phyloP scores from a whole-genome alignment of 2,888 invertebrate species.

The Drosophila limbata region DNA sequence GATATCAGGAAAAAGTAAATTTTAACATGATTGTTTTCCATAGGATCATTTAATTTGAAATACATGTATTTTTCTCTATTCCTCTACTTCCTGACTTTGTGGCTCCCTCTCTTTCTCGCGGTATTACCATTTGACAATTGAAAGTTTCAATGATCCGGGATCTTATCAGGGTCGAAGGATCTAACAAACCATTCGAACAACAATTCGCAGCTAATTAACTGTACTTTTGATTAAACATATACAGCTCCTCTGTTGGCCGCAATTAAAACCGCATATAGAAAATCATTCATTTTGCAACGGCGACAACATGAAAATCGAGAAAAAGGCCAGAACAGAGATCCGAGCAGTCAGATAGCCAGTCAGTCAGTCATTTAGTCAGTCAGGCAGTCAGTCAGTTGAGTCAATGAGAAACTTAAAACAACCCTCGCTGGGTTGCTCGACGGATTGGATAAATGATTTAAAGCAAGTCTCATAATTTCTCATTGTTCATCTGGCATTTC shows the following conservation, averaged over 20 bases:
- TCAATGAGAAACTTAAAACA: slow-evolving; percentile 61
- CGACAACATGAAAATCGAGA: slow-evolving; percentile 51
- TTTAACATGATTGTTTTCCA: too few species aligned
- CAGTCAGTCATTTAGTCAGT: slow-evolving; percentile 42
- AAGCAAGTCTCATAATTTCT: slow-evolving; percentile 79
- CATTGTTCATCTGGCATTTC: slow-evolving; percentile 75
- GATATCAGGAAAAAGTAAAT: too few species aligned
- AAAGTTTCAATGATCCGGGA: slow-evolving; percentile 43
- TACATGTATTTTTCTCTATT: not conserved
- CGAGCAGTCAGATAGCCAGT: slow-evolving; percentile 44
- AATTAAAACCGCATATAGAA: slow-evolving; percentile 81
- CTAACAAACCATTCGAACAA: slow-evolving; percentile 52
- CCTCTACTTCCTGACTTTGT: not conserved
- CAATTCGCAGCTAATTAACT: slow-evolving; percentile 81
- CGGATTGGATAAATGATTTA: slow-evolving; percentile 74
- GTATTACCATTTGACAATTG: slow-evolving; percentile 11
- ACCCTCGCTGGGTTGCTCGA: slow-evolving; percentile 45
- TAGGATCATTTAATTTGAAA: not conserved
- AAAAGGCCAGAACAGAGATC: slow-evolving; percentile 41
- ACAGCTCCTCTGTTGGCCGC: slow-evolving; percentile 54
- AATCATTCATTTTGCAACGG: slow-evolving; percentile 71
- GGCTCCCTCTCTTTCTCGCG: not conserved
- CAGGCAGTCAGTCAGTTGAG: slow-evolving; percentile 21
- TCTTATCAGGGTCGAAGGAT: slow-evolving; percentile 59
- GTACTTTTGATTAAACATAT: slow-evolving; percentile 46